phyloP scores from a whole-genome alignment of 2,888 invertebrate genomes.

The Laspeyria flexula region DNA sequence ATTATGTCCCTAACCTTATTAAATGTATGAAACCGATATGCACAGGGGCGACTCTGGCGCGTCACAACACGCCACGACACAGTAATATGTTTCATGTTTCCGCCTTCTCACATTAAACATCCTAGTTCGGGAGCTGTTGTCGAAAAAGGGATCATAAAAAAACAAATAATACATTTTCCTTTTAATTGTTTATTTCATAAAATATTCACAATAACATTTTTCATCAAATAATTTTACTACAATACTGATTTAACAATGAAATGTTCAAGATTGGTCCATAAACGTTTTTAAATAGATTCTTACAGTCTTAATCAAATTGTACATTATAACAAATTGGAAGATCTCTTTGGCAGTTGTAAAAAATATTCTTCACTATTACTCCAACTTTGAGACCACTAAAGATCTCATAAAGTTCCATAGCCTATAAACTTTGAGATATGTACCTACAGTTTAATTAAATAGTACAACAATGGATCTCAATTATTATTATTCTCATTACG shows the following conservation, averaged over 20 bases:
- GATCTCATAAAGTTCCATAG: not conserved
- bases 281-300: conserved; percentile 2
- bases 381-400: not conserved
- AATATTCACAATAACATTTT: conserved; percentile 25
- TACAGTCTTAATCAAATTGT: conserved; percentile 6
- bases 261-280: conserved; percentile 26
- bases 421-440: not conserved
- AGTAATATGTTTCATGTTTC: no score
- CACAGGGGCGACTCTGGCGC: no score
- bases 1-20: no score
- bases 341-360: conserved; percentile 8
- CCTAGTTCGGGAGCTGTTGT: no score
- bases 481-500: no score
- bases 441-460: no score
- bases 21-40: no score
- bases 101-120: no score
- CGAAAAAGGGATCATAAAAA: no score
- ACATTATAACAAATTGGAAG: conserved; percentile 5
- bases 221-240: conserved; percentile 17
- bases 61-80: no score
- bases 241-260: conserved; percentile 38
- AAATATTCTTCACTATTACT: not conserved
- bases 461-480: no score
- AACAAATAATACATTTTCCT: not conserved
- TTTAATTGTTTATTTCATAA: conserved; percentile 25